Conservation (phyloP, 1,140 invertebrate species). For the Drosophila albomicans region DNA sequence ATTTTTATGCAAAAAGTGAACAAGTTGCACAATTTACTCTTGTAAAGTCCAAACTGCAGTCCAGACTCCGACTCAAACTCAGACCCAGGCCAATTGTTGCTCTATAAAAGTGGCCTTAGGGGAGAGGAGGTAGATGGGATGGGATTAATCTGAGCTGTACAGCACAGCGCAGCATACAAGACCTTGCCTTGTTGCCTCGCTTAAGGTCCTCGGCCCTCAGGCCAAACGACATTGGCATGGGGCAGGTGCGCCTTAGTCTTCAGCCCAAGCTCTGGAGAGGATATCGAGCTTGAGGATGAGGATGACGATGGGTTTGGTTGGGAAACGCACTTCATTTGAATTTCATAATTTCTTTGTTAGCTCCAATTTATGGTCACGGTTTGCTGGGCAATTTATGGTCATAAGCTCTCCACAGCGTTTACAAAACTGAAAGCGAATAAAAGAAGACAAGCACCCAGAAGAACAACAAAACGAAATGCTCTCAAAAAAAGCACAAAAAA, state of each 20-base stretch:
- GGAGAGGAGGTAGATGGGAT: not conserved
- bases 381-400: constrained; percentile 82
- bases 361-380: constrained; percentile 83
- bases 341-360: constrained; percentile 84
- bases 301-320: not conserved
- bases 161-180: constrained; percentile 38
- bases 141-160: constrained; percentile 67
- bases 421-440: constrained; percentile 32
- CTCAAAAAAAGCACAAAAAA: constrained; percentile 22
- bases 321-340: constrained; percentile 81
- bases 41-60: constrained; percentile 64
- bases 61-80: not conserved
- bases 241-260: constrained; percentile 47
- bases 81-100: constrained; percentile 68
- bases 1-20: constrained; percentile 84
- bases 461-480: constrained; percentile 12
- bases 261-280: constrained; percentile 1
- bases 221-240: constrained; percentile 32
- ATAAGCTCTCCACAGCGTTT: constrained; percentile 73
- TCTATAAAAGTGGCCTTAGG: constrained; percentile 69
- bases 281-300: not conserved
- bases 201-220: constrained; percentile 44
- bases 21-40: constrained; percentile 83
- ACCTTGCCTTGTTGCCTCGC: constrained; percentile 61
- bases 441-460: constrained; percentile 24